phyloP scores from a whole-genome alignment of 1,140 invertebrate genomes.

The Sipha flava region DNA sequence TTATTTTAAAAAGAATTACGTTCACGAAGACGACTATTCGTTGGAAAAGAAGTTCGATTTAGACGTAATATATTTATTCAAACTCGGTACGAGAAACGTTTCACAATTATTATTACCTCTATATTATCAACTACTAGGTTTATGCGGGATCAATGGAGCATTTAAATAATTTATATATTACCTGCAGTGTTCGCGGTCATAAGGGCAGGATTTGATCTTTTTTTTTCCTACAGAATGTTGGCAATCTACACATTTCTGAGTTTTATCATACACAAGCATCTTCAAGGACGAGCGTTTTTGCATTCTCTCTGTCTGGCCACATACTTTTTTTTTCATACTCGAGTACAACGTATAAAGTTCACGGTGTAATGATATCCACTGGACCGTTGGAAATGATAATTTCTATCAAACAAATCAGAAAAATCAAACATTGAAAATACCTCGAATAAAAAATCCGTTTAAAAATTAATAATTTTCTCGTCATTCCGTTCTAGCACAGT shows the following conservation, averaged over 20 bases:
- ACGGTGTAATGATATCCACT: not conserved
- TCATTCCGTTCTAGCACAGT: not conserved
- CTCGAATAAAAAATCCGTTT: not conserved
- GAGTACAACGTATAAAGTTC: not conserved
- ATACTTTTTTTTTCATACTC: not conserved
- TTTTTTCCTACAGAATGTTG: not conserved
- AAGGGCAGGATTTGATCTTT: constrained; percentile 1
- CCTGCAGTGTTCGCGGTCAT: not conserved
- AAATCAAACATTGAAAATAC: not conserved
- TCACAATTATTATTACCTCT: no score
- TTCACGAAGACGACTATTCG: no score
- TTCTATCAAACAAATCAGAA: not conserved
- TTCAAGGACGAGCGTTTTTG: not conserved
- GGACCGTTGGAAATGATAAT: not conserved
- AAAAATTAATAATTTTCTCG: not conserved
- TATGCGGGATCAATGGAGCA: not conserved
- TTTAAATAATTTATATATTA: constrained; percentile 8
- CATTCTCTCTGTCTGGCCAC: not conserved
- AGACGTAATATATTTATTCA: no score
- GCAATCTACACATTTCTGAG: not conserved
- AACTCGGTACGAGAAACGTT: no score
- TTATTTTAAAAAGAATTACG: no score
- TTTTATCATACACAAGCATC: not conserved
- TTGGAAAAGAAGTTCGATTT: no score
- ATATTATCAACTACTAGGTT: not conserved